These are phyloP conservation scores for Copidosoma floridanum DNA, from an alignment of 1,140 invertebrate species.

Conservation along the genomic window DNA sequence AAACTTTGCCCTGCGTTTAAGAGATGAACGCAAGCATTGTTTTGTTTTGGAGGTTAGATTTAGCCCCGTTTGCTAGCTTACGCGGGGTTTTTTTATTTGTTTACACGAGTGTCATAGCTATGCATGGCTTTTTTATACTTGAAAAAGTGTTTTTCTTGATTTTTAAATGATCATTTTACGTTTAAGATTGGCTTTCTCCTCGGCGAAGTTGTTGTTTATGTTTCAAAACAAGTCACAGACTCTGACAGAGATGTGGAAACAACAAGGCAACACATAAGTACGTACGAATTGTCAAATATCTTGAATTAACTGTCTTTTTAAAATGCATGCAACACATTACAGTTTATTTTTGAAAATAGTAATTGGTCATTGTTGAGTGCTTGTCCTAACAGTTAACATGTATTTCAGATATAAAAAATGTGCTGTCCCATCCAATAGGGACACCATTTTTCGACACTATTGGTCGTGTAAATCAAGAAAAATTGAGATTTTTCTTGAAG, in stretches of 20 bases:
- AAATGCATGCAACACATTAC: no score
- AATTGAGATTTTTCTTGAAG: conserved; percentile 55
- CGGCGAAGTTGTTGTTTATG: conserved; percentile 60
- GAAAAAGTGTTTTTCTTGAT: no score
- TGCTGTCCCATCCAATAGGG: conserved; percentile 58
- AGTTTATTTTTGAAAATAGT: no score
- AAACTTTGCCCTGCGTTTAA: no score
- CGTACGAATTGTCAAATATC: conserved; percentile 36
- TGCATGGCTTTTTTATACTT: not conserved
- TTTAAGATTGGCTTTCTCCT: conserved; percentile 67
- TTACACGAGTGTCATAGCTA: not conserved
- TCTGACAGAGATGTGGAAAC: conserved; percentile 61
- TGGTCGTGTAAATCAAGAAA: conserved; percentile 58
- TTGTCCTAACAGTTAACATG: no score
- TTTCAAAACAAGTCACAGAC: conserved; percentile 67
- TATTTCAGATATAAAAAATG: conserved; percentile 57
- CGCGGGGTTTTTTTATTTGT: not conserved
- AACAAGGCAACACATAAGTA: conserved; percentile 60
- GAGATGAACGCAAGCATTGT: no score
- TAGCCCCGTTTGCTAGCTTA: no score
- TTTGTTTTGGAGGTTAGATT: no score
- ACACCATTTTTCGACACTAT: conserved; percentile 58
- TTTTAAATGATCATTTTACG: conserved; percentile 20
- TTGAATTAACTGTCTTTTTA: no score
- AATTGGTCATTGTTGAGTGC: no score